These are phyloP conservation scores for Adelognathus sp. DNA, from an alignment of 2,888 invertebrate species.

Conservation along the genomic window DNA sequence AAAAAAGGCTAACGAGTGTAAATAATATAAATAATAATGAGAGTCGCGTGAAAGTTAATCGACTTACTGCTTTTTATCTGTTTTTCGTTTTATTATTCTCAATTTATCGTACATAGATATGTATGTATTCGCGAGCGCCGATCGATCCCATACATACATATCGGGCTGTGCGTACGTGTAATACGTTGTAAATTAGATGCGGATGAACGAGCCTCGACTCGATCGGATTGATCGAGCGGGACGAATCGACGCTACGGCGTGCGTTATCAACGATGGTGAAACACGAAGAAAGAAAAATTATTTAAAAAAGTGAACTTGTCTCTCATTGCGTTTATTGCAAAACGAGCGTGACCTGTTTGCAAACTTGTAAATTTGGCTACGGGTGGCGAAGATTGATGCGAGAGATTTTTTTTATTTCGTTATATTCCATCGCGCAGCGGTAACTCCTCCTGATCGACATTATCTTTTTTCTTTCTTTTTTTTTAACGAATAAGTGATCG, in stretches of 20 bases:
- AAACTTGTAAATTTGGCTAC: slow-evolving; percentile 19
- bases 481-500: background rate
- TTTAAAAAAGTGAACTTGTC: background rate
- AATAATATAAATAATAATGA: slow-evolving; percentile 55
- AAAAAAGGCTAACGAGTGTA: slow-evolving; percentile 49
- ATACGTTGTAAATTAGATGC: slow-evolving; percentile 26
- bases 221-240: slow-evolving; percentile 1
- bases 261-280: slow-evolving; percentile 10
- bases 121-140: background rate
- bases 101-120: background rate
- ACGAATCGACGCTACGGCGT: background rate
- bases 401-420: slow-evolving; percentile 26
- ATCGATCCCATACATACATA: slow-evolving; percentile 22
- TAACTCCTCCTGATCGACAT: background rate
- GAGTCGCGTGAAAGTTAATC: slow-evolving; percentile 45
- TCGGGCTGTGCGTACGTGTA: slow-evolving; percentile 26
- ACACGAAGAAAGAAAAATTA: background rate
- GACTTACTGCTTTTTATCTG: slow-evolving; percentile 6
- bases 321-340: background rate
- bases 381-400: slow-evolving; percentile 29
- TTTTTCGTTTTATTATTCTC: background rate
- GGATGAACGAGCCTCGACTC: slow-evolving; percentile 2
- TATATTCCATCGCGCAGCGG: background rate
- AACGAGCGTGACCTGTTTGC: background rate
- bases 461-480: background rate